Percentiles rank a stretch among this genome's conserved stretches.
Conservation (phyloP, 2,888 invertebrate genomes). For the Acholoe squamosa region DNA sequence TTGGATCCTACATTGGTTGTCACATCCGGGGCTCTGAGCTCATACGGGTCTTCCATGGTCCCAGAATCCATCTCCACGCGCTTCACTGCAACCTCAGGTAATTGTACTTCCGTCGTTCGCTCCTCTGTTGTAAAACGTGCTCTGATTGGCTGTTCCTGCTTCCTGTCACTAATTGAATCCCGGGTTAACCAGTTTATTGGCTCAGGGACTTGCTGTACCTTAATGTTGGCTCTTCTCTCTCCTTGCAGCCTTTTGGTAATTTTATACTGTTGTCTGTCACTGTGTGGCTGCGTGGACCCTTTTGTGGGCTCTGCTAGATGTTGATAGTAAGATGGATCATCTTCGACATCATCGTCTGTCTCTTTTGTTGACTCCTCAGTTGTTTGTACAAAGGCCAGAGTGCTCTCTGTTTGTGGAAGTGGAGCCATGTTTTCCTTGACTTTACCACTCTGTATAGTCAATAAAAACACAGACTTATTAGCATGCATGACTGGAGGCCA, state of each 20-base stretch:
- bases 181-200: too few relatives aligned
- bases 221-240: not conserved
- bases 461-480: too few relatives aligned
- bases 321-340: not conserved
- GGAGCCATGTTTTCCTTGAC: too few relatives aligned
- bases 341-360: not conserved
- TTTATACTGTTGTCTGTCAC: not conserved
- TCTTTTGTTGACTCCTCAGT: not conserved
- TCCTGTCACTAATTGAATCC: too few relatives aligned
- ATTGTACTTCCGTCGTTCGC: not conserved
- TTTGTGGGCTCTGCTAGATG: not conserved
- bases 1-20: too few relatives aligned
- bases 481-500: too few relatives aligned
- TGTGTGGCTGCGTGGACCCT: not conserved
- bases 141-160: not conserved
- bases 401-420: too few relatives aligned
- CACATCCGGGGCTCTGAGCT: not conserved
- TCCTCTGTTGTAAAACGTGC: not conserved
- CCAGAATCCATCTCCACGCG: not conserved
- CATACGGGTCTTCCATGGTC: conserved; percentile 1
- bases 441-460: too few relatives aligned
- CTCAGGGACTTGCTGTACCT: too few relatives aligned
- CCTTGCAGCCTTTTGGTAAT: not conserved
- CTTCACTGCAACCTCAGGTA: not conserved
- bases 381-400: too few relatives aligned